These are phyloP conservation scores for Drosophila phalerata DNA, from an alignment of 2,888 invertebrate species.

Conservation along the genomic window DNA sequence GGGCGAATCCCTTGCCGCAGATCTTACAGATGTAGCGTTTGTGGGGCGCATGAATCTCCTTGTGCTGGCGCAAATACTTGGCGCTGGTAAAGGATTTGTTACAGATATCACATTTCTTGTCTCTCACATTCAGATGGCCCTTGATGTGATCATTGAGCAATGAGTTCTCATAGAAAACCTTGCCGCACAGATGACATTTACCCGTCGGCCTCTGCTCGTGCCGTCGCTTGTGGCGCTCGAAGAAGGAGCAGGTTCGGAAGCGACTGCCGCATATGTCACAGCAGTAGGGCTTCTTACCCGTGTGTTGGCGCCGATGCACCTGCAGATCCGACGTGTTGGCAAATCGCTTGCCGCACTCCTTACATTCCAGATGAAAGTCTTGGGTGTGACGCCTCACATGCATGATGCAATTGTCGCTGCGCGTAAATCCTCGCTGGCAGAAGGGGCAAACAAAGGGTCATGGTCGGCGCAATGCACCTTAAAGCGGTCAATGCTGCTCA, in stretches of 20 bases:
- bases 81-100: slow-evolving; percentile 70
- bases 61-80: slow-evolving; percentile 72
- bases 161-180: slow-evolving; percentile 37
- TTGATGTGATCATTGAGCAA: slow-evolving; percentile 49
- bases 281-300: slow-evolving; percentile 54
- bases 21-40: slow-evolving; percentile 79
- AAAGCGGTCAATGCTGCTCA: slow-evolving; percentile 42
- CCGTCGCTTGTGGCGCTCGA: slow-evolving; percentile 39
- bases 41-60: slow-evolving; percentile 69
- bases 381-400: slow-evolving; percentile 45
- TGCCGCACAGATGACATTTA: slow-evolving; percentile 49
- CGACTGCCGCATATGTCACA: slow-evolving; percentile 51
- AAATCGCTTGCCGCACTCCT: slow-evolving; percentile 47
- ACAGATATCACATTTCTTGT: slow-evolving; percentile 71
- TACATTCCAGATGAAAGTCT: slow-evolving; percentile 40
- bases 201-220: slow-evolving; percentile 41
- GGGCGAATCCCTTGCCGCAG: slow-evolving; percentile 76
- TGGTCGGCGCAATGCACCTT: slow-evolving; percentile 43
- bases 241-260: slow-evolving; percentile 38
- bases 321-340: slow-evolving; percentile 37
- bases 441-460: slow-evolving; percentile 46
- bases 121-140: slow-evolving; percentile 45
- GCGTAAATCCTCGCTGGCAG: slow-evolving; percentile 42
- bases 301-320: slow-evolving; percentile 44
- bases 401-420: slow-evolving; percentile 38